Percentiles rank a stretch among this genome's conserved stretches.
These are phyloP conservation scores for Drosophila chauvacae DNA, from an alignment of 1,140 invertebrate species.

Conservation along the genomic window DNA sequence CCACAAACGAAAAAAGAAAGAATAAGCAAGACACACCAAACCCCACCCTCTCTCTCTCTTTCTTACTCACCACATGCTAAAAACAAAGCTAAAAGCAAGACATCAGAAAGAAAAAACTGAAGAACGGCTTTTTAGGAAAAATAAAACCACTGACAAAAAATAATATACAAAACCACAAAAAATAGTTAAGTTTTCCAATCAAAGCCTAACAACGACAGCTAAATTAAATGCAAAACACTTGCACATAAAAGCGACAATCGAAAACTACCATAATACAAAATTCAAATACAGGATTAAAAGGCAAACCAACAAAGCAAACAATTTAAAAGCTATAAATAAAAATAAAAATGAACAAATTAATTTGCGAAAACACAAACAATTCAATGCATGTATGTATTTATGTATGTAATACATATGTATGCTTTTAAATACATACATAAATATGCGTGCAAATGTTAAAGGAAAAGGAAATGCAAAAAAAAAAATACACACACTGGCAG, in stretches of 20 bases:
- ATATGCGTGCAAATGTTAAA: slow-evolving; percentile 4
- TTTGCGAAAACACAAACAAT: slow-evolving; percentile 16
- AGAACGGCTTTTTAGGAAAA: slow-evolving; percentile 46
- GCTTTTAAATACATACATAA: background rate
- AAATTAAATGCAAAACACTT: background rate
- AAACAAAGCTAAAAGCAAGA: slow-evolving; percentile 72
- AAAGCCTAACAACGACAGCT: background rate
- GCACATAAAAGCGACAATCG: background rate
- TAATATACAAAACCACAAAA: background rate
- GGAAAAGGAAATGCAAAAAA: slow-evolving; percentile 11
- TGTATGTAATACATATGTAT: background rate
- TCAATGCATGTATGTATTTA: background rate
- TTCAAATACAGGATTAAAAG: slow-evolving; percentile 4
- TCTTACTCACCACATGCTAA: slow-evolving; percentile 54
- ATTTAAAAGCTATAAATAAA: slow-evolving; percentile 7
- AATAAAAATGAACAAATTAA: slow-evolving; percentile 5
- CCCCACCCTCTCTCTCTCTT: slow-evolving; percentile 42
- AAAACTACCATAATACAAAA: background rate
- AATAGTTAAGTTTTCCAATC: background rate
- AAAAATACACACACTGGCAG: slow-evolving; percentile 28
- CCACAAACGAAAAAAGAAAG: slow-evolving; percentile 26
- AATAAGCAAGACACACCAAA: slow-evolving; percentile 29
- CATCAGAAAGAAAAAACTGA: slow-evolving; percentile 53
- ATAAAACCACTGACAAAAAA: slow-evolving; percentile 3
- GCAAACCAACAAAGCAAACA: slow-evolving; percentile 5